Conservation (phyloP, 2,113 vertebrate genomes). For the Sigmodon hispidus region DNA sequence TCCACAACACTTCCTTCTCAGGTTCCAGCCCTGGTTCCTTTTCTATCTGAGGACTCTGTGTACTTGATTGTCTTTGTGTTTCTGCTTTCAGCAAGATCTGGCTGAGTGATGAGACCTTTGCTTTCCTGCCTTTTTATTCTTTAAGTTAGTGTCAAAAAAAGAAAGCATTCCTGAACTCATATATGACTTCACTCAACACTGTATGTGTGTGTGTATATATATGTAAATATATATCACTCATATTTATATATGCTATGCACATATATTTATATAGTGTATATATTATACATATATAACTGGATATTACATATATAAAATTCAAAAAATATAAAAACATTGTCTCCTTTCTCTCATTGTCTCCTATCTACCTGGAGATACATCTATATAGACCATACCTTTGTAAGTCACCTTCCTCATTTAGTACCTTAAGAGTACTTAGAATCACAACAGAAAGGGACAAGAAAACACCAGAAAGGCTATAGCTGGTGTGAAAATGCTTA, state of each 20-base stretch:
- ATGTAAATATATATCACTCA: background rate
- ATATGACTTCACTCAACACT: background rate
- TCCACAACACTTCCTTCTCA: background rate
- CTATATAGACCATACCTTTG: background rate
- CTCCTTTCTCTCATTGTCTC: background rate
- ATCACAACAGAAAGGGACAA: background rate
- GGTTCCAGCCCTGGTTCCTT: background rate
- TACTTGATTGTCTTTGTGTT: background rate
- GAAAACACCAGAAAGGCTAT: background rate
- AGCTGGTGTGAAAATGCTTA: background rate
- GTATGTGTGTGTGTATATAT: background rate
- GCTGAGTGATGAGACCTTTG: background rate
- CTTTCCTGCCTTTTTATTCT: background rate
- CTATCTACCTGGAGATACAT: background rate
- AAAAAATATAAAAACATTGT: background rate
- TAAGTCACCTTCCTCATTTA: background rate
- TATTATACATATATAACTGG: background rate
- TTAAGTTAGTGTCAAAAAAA: background rate
- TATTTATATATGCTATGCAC: background rate
- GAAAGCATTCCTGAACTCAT: background rate
- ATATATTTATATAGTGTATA: background rate
- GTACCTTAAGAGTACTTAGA: conserved; percentile 21
- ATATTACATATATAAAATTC: background rate
- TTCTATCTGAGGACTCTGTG: background rate
- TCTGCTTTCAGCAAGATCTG: background rate